Evolutionary conservation across 2,888 invertebrate species (phyloP), one percentile per base, ranked within the genome.

Genomic region (Euphydryas editha): DNA sequence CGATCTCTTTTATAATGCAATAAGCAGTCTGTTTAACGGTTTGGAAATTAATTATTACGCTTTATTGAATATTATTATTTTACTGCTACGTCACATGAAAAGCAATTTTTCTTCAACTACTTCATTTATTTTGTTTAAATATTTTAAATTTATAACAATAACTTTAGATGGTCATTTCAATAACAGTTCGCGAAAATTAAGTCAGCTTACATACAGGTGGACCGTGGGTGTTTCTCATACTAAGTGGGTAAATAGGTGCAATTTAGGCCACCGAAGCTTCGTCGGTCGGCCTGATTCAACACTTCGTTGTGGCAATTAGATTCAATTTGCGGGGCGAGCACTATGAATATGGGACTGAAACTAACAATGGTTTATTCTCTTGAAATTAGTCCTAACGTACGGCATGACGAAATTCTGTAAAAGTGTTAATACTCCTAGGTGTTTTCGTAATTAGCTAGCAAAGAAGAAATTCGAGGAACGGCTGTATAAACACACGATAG

Each of bases 251-350:
- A 91, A 91, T 90, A 86, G 86, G 84, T 76, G 78, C 85, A 88
- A 91, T 92, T 90, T 85, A 88, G 91, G 88, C 84, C 89, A 84
- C 78, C 78, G 81, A 80, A 75, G 76, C 76, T 75, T 67, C 75
- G 75, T 72, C 77, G 79, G 81, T 74, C 83, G 81, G 89, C 81
- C 90, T 90, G 88, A 90, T 90, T 91, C 92, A 88, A 89, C 91
- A 88, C 91, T 90, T 90, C 86, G 86, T 90, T 90, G 88, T 81
- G 85, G 89, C 92, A 92, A 92, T 92, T 91, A 92, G 90, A 86
- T 86, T 86, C 90, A 90, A 92, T 92, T 92, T 90, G 86, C 82
- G 84, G 81, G 76, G 79, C 78, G 80, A 81, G 79, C 82, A 75
- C 85, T 86, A 87, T 85, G 85, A 84, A 85, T 83, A 86, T 86